Base-by-base conservation (phyloP, 2,888 invertebrate genomes). In the Belgica antarctica region DNA sequence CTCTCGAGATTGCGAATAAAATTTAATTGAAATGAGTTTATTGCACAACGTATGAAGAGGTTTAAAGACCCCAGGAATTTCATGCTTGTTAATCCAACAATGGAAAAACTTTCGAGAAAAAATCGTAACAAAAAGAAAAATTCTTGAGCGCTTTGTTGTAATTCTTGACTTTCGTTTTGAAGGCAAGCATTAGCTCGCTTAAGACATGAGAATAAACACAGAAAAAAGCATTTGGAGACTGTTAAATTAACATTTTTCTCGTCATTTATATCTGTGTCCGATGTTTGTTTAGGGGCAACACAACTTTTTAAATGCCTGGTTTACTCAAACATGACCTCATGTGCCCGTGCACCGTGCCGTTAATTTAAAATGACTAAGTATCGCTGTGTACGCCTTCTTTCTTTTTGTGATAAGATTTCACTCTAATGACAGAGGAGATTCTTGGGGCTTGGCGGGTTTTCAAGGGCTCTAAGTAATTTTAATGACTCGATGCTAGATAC, bases 261-360 rank as follows among this genome's bases (percentile, higher is more conserved):
- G 4, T 52, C 52, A 52, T 8, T 31, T 31, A 5, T 31, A 8
- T 31, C 34, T 31, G 5, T 12, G 5, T 31, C 5, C 12, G 7
- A 7, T 52, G 52, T 52, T 52, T 52, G 52, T 52, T 52, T 52
- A 52, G 52, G 41, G 19, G 5, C 41, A 41, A n/a, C 41, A n/a
- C n/a, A 41, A 22, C 22, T 52, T 19, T 52, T 41, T n/a, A n/a
- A n/a, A 2, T 52, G 22, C 52, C 22, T 22, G 7, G 52, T 22
- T 52, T 8, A 22, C 19, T 22, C 22, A 41, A 10, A 3, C 52
- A 22, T 3, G 52, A 52, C 52, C 41, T n/a, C 4, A 41, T 7
- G 3, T 41, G 52, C 17, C 52, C 22, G 22, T n/a, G 17, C 5
- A 3, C 17, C 52, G 52, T 52, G n/a, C n/a, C 22, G 34, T 22